A percentile compares a stretch with the other conserved stretches of the same genome.
Conservation (phyloP, 2,113 vertebrate species). For the Pantherophis guttatus region DNA sequence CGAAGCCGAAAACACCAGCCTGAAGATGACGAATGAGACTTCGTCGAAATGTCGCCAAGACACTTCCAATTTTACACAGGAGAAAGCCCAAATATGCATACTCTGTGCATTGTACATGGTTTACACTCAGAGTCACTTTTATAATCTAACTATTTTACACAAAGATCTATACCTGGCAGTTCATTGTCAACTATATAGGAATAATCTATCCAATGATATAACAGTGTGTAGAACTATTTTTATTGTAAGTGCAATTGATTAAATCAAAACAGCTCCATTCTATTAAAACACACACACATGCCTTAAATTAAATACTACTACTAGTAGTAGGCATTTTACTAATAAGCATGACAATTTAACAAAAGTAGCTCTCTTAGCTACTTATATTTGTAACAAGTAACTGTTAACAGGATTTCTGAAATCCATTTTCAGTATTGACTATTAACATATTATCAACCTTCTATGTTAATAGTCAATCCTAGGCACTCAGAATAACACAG, state of each 20-base stretch:
- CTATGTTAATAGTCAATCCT: neutral
- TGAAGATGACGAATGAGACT: too few relatives aligned
- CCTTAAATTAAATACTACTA: neutral
- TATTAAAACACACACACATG: neutral
- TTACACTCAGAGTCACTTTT: neutral
- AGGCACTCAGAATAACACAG: neutral
- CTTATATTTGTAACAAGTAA: neutral
- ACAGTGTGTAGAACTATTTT: neutral
- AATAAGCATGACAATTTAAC: neutral
- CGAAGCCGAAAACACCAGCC: too few relatives aligned
- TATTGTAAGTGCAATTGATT: neutral
- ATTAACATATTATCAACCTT: neutral
- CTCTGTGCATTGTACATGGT: neutral
- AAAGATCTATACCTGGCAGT: neutral
- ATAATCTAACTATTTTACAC: neutral
- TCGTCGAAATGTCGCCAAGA: too few relatives aligned
- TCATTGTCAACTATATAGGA: neutral
- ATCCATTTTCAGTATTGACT: neutral
- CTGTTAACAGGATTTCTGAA: neutral
- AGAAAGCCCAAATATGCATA: neutral
- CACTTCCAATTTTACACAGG: too few relatives aligned
- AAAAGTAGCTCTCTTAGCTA: neutral
- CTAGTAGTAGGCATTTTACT: neutral
- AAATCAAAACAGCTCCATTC: neutral
- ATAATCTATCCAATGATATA: neutral